Evolutionary conservation across 2,888 invertebrate species (phyloP).

Genomic region (Mythimna impura): DNA sequence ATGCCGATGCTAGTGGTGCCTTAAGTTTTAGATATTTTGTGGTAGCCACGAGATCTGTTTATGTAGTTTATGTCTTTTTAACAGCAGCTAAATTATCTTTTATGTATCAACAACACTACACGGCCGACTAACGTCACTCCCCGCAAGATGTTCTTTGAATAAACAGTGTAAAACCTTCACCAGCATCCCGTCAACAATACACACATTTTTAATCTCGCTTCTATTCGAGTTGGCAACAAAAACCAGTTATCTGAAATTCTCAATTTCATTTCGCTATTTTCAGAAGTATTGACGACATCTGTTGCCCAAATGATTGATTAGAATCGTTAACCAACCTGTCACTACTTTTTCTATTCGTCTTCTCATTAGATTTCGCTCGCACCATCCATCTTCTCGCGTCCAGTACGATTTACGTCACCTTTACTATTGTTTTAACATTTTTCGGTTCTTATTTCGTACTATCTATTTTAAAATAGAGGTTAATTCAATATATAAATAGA

Average conservation of each 20-base stretch:
- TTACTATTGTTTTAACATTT: slow-evolving; percentile 53
- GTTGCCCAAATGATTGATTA: slow-evolving; percentile 59
- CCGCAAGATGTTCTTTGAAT: slow-evolving; percentile 15
- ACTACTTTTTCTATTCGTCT: slow-evolving; percentile 57
- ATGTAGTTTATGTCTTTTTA: slow-evolving; percentile 34
- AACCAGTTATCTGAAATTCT: slow-evolving; percentile 41
- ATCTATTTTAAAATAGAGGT: slow-evolving; percentile 60
- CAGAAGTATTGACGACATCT: slow-evolving; percentile 55
- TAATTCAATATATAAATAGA: slow-evolving; percentile 57
- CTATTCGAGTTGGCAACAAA: slow-evolving; percentile 55
- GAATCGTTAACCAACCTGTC: slow-evolving; percentile 61
- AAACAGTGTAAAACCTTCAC: slow-evolving; percentile 26
- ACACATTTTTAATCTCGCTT: slow-evolving; percentile 39
- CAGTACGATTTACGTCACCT: slow-evolving; percentile 55
- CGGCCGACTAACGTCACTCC: slow-evolving; percentile 14
- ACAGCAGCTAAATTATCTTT: slow-evolving; percentile 45
- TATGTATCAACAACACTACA: slow-evolving; percentile 18
- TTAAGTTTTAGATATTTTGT: slow-evolving; percentile 11
- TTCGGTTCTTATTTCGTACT: slow-evolving; percentile 27
- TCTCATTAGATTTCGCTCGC: slow-evolving; percentile 49
- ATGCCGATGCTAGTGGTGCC: no score
- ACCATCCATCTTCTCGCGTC: slow-evolving; percentile 60
- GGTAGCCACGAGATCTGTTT: slow-evolving; percentile 28
- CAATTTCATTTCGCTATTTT: slow-evolving; percentile 53
- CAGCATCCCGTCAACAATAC: slow-evolving; percentile 42